Evolutionary conservation across 2,888 invertebrate species (phyloP), one percentile per base, ranked within the genome.

Genomic region (Archaeoteleia sp.): DNA sequence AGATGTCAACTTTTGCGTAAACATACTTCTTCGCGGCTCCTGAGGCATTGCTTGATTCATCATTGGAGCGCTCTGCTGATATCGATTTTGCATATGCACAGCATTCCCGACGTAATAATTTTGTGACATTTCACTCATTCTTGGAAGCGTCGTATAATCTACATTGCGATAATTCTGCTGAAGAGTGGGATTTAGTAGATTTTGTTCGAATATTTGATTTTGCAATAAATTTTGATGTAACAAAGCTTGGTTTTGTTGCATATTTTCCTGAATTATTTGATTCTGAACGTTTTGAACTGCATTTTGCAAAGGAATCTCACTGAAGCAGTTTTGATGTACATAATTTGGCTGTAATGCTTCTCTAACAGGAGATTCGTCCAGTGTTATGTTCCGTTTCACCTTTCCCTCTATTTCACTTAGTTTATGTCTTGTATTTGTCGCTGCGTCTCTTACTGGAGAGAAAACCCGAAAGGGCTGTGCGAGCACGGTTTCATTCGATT

Each of bases 221-320:
- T 79, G 80, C 12, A 80, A 20, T 1, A 75, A 14, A 49, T 80
- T 80, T 23, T 81, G 81, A 30, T 83, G 79, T 7, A 75, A 23
- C 1, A 73, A 15, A 12, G 77, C 80, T 48, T 82, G 81, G 65
- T 79, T 74, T 9, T 82, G 82, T 5, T 85, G 82, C 85, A 84
- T 85, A 27, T 82, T 85, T 32, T 85, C 85, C 45, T 85, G 85
- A 34, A 85, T 85, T 63, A 85, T 84, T 30, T 85, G 85, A 75
- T 85, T 85, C 30, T 84, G 83, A 2, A 85, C 84, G 55, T 85
- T 85, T 46, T 85, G 85, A 1, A 85, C 85, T 0, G 83, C 72
- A 46, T 85, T 84, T 62, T 85, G 84, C 43, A 75, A 76, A 0
- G 83, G 82, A 25, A 84, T 67, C 15, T 85, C 85, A 27, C 75